Conservation (phyloP, 2,797 vertebrate genomes). For the Eupleurogrammus muticus region DNA sequence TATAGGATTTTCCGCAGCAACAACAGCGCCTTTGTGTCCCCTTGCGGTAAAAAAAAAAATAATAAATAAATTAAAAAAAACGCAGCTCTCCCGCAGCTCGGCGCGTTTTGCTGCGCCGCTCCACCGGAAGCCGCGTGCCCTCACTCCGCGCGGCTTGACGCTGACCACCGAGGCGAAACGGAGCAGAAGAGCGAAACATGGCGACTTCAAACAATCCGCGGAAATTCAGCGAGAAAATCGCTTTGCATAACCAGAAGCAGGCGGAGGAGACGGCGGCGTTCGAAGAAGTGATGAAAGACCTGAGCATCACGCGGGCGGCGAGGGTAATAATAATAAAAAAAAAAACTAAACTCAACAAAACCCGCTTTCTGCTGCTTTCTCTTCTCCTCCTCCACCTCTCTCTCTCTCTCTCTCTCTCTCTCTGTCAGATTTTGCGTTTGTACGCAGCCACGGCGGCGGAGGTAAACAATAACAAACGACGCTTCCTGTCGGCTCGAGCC, state of each 20-base stretch:
- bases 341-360: too few species aligned
- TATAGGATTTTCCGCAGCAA: too few species aligned
- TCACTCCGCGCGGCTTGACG: slow-evolving; percentile 37
- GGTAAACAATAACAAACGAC: slow-evolving; percentile 88
- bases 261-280: slow-evolving; percentile 95
- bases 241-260: slow-evolving; percentile 93
- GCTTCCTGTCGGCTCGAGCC: slow-evolving; percentile 43
- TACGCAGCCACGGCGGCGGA: slow-evolving; percentile 53
- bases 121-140: slow-evolving; percentile 52
- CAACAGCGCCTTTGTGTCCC: background rate
- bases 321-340: slow-evolving; percentile 80
- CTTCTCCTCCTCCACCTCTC: background rate
- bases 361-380: slow-evolving; percentile 4
- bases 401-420: slow-evolving; percentile 56
- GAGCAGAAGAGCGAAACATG: slow-evolving; percentile 91
- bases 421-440: slow-evolving; percentile 71
- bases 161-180: slow-evolving; percentile 71
- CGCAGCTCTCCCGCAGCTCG: too few species aligned
- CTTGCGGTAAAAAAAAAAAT: too few species aligned
- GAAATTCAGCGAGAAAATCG: slow-evolving; percentile 97
- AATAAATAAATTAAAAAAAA: too few species aligned
- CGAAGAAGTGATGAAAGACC: slow-evolving; percentile 95
- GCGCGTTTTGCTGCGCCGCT: background rate
- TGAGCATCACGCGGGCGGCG: slow-evolving; percentile 90
- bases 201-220: slow-evolving; percentile 95